These are phyloP conservation scores for Acrossocheilus fasciatus DNA, from an alignment of 2,797 vertebrate species.

Conservation along the genomic window DNA sequence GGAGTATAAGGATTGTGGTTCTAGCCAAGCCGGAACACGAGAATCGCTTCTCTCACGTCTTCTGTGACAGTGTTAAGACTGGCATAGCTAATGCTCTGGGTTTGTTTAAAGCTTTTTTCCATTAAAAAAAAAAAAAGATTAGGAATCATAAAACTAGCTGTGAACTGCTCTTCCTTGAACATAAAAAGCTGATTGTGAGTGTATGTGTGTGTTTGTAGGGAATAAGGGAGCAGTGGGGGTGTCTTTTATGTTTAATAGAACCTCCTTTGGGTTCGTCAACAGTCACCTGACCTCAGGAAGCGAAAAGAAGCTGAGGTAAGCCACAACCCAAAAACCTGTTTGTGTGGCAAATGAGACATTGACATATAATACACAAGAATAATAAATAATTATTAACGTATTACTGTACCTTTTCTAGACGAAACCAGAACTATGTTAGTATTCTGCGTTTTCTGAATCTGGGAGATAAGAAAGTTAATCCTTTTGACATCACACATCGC, in stretches of 20 bases:
- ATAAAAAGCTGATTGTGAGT: slow-evolving; percentile 15
- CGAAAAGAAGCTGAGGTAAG: slow-evolving; percentile 96
- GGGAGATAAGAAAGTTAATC: slow-evolving; percentile 94
- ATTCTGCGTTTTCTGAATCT: slow-evolving; percentile 94
- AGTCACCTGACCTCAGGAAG: slow-evolving; percentile 98
- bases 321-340: not conserved
- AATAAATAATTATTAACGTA: not conserved
- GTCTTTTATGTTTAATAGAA: slow-evolving; percentile 98
- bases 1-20: slow-evolving; percentile 95
- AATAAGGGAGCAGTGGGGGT: slow-evolving; percentile 99
- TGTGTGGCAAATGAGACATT: not conserved
- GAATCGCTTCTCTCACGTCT: slow-evolving; percentile 95
- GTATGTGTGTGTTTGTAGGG: slow-evolving; percentile 75
- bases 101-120: slow-evolving; percentile 67
- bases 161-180: not conserved
- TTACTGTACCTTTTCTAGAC: slow-evolving; percentile 74
- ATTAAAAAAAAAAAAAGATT: not conserved
- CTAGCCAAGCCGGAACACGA: slow-evolving; percentile 95
- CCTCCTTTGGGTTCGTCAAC: slow-evolving; percentile 97
- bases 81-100: slow-evolving; percentile 97
- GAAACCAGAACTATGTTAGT: slow-evolving; percentile 94
- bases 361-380: not conserved
- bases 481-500: slow-evolving; percentile 93
- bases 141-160: not conserved
- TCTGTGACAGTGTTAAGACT: slow-evolving; percentile 93